phyloP scores from a whole-genome alignment of 2,888 invertebrate genomes.

The Galerucella pusilla region DNA sequence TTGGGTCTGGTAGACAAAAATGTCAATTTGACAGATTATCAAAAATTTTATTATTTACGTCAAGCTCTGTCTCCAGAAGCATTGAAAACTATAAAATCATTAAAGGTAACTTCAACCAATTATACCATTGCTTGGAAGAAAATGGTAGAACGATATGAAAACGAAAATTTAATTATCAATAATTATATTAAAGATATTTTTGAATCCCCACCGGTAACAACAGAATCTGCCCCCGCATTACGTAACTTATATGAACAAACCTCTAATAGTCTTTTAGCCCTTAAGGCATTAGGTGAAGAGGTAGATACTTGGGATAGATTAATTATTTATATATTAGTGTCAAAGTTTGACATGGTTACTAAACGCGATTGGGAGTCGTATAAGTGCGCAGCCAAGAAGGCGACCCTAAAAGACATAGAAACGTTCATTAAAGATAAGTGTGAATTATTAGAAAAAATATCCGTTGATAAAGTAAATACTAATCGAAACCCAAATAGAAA shows the following conservation, averaged over 20 bases:
- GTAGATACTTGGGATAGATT: slow-evolving; percentile 8
- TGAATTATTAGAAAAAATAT: neutral
- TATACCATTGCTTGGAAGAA: neutral
- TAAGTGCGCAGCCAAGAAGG: neutral
- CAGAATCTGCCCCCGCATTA: neutral
- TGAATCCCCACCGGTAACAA: neutral
- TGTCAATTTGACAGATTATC: neutral
- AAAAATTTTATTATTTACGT: neutral
- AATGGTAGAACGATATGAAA: slow-evolving; percentile 5
- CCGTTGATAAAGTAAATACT: neutral
- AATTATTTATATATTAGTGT: neutral
- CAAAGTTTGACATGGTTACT: slow-evolving; percentile 1
- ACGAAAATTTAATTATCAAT: neutral
- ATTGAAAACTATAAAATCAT: slow-evolving; percentile 6
- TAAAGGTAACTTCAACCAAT: neutral
- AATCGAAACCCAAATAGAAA: neutral
- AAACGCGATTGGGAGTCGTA: slow-evolving; percentile 5
- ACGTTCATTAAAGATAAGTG: neutral
- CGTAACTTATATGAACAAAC: slow-evolving; percentile 10
- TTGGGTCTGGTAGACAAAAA: neutral
- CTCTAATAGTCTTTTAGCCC: neutral
- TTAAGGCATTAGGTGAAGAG: slow-evolving; percentile 11
- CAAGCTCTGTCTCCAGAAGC: neutral
- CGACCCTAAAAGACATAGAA: neutral
- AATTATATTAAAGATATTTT: neutral